Evolutionary conservation across 2,888 invertebrate genomes (phyloP).

Genomic region (Ariolimax columbianus): DNA sequence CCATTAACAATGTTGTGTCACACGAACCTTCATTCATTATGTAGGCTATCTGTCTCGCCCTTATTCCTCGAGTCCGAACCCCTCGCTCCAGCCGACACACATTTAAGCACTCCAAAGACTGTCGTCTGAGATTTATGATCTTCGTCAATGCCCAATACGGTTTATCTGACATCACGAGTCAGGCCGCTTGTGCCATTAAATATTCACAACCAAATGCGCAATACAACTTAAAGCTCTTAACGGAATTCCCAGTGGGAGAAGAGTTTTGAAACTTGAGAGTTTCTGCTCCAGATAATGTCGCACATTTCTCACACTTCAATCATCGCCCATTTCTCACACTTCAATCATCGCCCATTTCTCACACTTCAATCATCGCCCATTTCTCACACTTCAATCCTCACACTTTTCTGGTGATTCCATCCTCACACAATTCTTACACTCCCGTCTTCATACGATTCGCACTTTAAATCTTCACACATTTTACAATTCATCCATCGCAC

Average conservation of each 20-base stretch:
- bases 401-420: no score
- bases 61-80: not conserved
- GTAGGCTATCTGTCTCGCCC: not conserved
- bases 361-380: no score
- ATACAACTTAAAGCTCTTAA: conserved; percentile 25
- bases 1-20: not conserved
- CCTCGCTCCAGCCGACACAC: not conserved
- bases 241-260: not conserved
- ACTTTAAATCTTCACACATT: no score
- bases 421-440: no score
- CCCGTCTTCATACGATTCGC: no score
- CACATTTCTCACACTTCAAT: not conserved
- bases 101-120: not conserved
- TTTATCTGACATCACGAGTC: conserved; percentile 3
- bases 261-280: conserved; percentile 2
- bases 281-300: not conserved
- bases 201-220: conserved; percentile 23
- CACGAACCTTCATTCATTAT: not conserved
- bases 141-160: not conserved
- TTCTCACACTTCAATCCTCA: no score
- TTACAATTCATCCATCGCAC: no score
- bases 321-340: not conserved
- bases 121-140: conserved; percentile 20
- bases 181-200: conserved; percentile 3
- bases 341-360: not conserved